Evolutionary conservation across 53 echinoderm and acorn worm genomes (phyloP).

Genomic region (Arbacia lixula): DNA sequence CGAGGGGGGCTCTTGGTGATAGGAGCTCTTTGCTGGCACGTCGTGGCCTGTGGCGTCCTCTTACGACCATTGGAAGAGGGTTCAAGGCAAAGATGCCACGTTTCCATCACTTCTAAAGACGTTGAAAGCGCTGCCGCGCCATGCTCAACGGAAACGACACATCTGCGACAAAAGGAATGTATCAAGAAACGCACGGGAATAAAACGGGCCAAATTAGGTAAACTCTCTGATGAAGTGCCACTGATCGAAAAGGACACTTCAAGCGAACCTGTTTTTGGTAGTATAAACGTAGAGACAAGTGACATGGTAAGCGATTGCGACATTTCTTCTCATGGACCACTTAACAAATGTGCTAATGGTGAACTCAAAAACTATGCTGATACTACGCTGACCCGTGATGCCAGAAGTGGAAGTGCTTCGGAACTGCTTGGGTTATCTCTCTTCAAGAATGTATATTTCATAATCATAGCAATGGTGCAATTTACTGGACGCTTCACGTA

Average conservation of each 20-base stretch:
- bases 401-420: not conserved
- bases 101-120: no score
- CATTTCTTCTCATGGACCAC: not conserved
- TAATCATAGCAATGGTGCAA: slow-evolving; percentile 79
- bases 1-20: slow-evolving; percentile 73
- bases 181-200: slow-evolving; percentile 22
- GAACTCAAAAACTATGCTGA: slow-evolving; percentile 5
- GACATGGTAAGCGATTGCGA: not conserved
- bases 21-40: slow-evolving; percentile 78
- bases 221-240: no score
- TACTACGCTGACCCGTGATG: not conserved
- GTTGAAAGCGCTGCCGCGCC: not conserved
- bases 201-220: no score
- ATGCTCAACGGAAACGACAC: slow-evolving; percentile 13
- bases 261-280: no score
- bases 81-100: no score
- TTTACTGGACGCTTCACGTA: slow-evolving; percentile 89
- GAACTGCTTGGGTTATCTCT: slow-evolving; percentile 67
- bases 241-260: no score
- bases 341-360: not conserved
- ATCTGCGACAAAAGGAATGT: slow-evolving; percentile 66
- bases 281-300: not conserved
- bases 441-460: slow-evolving; percentile 71
- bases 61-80: slow-evolving; percentile 70
- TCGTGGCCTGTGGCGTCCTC: slow-evolving; percentile 77